Conservation (phyloP, 2,113 vertebrate genomes). For the Rhynchomys soricoides region DNA sequence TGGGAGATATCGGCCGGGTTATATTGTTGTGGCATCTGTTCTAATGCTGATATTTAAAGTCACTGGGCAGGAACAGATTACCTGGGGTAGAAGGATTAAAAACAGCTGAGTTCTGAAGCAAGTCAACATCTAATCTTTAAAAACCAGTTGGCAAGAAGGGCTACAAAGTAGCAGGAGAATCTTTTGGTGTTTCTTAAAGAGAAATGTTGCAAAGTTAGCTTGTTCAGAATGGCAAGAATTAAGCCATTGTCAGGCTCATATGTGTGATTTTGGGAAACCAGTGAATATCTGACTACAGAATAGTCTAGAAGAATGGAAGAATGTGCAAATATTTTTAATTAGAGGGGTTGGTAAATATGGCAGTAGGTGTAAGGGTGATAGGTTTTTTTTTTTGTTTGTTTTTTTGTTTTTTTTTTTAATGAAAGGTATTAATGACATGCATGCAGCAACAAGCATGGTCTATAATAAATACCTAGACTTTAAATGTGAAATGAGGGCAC, state of each 20-base stretch:
- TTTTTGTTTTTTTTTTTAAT: constrained; percentile 26
- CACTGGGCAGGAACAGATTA: neutral
- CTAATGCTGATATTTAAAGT: neutral
- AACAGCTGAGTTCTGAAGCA: neutral
- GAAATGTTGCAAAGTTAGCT: neutral
- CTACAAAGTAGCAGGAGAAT: neutral
- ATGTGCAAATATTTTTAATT: neutral
- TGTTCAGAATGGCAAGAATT: neutral
- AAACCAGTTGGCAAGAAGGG: neutral
- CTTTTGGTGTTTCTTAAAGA: neutral
- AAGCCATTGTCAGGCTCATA: neutral
- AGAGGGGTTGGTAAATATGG: neutral
- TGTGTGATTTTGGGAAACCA: neutral
- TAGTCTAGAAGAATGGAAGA: neutral
- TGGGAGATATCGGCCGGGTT: neutral
- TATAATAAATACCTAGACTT: constrained; percentile 24
- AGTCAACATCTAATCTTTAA: neutral
- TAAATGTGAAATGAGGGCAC: constrained; percentile 15
- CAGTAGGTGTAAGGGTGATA: neutral
- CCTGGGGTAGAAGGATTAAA: neutral
- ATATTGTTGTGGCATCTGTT: neutral
- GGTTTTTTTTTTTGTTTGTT: too few relatives aligned
- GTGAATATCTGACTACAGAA: neutral
- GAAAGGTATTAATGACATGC: neutral
- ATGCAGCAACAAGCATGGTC: constrained; percentile 30